A percentile compares a stretch with the other conserved stretches of the same genome.
Conservation (phyloP, 2,113 vertebrate species). For the Mandrillus leucophaeus region DNA sequence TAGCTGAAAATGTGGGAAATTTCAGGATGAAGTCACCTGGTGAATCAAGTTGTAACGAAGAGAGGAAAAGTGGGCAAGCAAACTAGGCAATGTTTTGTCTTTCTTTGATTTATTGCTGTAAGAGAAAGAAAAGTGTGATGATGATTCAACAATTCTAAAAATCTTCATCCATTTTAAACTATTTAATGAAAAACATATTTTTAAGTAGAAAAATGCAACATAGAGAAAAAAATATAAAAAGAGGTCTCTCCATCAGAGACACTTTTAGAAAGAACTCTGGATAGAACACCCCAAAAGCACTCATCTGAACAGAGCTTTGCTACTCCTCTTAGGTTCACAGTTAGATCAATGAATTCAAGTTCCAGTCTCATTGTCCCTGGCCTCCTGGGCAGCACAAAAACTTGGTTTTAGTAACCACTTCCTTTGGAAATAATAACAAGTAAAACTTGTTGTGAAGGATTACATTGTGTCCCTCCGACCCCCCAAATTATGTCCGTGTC, state of each 20-base stretch:
- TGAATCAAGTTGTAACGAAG: background rate
- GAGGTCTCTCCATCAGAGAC: background rate
- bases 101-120: constrained; percentile 33
- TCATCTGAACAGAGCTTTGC: background rate
- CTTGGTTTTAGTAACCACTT: background rate
- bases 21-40: background rate
- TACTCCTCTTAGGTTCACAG: background rate
- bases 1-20: constrained; percentile 46
- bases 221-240: background rate
- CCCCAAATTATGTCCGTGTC: background rate
- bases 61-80: background rate
- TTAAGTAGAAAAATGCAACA: background rate
- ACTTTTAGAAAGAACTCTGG: background rate
- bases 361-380: background rate
- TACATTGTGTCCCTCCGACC: background rate
- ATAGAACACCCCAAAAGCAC: background rate
- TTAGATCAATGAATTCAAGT: background rate
- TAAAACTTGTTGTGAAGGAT: background rate
- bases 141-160: constrained; percentile 12
- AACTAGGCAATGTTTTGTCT: background rate
- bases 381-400: background rate
- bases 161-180: background rate
- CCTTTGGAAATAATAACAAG: too few relatives aligned
- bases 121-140: background rate
- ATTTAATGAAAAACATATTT: background rate